Base-by-base conservation (phyloP, 2,888 invertebrate species). In the Dicranocentrus wangi region DNA sequence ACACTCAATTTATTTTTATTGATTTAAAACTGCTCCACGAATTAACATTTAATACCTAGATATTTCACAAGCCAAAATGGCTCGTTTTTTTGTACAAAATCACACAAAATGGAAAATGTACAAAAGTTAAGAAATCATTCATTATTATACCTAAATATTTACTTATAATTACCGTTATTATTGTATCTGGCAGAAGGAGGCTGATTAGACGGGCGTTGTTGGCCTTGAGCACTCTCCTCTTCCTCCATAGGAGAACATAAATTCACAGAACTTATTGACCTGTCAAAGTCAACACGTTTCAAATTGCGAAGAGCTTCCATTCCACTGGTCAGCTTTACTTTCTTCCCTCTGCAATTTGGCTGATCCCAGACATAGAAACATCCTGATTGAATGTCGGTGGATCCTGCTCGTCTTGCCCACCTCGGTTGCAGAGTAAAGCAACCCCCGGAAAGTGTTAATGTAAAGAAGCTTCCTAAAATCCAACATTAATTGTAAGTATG, bases 381-480 rank as follows among this genome's bases (percentile, higher is more conserved):
- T 1, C 63, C 69, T 1, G 19, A 15, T 13, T 63, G 53, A 15
- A 78, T 23, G n/a, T 70, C 78, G 15, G 27, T 27, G 1, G 61
- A 60, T 21, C 28, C 55, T 0, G 78, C 70, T 10, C 51, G 60
- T n/a, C 53, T 61, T 23, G 60, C 53, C 70, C 60, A 78, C 2
- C 39, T 55, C 7, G 69, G 39, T 25, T 70, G 47, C 43, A 78
- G 63, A 5, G 28, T 39, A 19, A 70, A 78, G 53, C 78, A 78
- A 5, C 70, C 78, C 23, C 78, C 78, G n/a, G 61, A 27, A 15
- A 70, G 51, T 8, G 78, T 70, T 19, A 78, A 19, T 1, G 70
- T 78, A 39, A 70, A 78, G 17, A 55, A 13, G 23, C 65, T 55
- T 17, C 71, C 71, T 51, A 19, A 51, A 51, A 51, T 19, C 17